Evolutionary conservation across 2,888 invertebrate species (phyloP).

Genomic region (Ephialtes manifestator): DNA sequence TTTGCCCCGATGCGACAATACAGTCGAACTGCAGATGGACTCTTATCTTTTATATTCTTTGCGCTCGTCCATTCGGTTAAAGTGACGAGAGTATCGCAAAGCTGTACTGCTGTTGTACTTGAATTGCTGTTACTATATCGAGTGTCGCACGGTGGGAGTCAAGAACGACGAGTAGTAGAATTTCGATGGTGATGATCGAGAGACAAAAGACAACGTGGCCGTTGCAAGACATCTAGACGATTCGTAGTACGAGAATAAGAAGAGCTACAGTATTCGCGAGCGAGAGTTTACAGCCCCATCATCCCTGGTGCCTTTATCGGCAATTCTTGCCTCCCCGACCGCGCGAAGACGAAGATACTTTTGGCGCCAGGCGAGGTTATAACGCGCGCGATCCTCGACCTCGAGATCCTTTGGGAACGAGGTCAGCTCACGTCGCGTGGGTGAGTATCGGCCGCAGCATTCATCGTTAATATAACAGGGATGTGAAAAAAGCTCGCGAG

Average conservation of each 20-base stretch:
- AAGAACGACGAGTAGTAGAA: slow-evolving; percentile 36
- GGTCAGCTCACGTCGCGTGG: slow-evolving; percentile 50
- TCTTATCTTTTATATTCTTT: slow-evolving; percentile 38
- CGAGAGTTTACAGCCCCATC: slow-evolving; percentile 80
- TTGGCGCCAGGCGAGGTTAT: slow-evolving; percentile 78
- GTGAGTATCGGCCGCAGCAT: slow-evolving; percentile 49
- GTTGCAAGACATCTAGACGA: slow-evolving; percentile 3
- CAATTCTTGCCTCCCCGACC: slow-evolving; percentile 57
- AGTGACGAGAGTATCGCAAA: slow-evolving; percentile 38
- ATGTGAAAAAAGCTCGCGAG: slow-evolving; percentile 17
- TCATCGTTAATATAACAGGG: slow-evolving; percentile 43
- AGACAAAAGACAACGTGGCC: slow-evolving; percentile 42
- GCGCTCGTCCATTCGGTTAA: not conserved
- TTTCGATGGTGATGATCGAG: slow-evolving; percentile 48
- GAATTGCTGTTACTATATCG: slow-evolving; percentile 37
- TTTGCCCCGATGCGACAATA: slow-evolving; percentile 16
- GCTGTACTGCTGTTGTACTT: slow-evolving; percentile 37
- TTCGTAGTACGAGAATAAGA: slow-evolving; percentile 49
- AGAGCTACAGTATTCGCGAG: slow-evolving; percentile 65
- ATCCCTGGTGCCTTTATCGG: slow-evolving; percentile 79
- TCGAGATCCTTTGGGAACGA: slow-evolving; percentile 52
- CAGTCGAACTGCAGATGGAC: slow-evolving; percentile 15
- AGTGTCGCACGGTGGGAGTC: not conserved
- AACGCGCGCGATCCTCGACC: slow-evolving; percentile 45
- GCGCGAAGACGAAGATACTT: slow-evolving; percentile 79